Percentiles rank a stretch among this genome's conserved stretches.
Conservation (phyloP, 2,888 invertebrate species). For the Entomobrya proxima region DNA sequence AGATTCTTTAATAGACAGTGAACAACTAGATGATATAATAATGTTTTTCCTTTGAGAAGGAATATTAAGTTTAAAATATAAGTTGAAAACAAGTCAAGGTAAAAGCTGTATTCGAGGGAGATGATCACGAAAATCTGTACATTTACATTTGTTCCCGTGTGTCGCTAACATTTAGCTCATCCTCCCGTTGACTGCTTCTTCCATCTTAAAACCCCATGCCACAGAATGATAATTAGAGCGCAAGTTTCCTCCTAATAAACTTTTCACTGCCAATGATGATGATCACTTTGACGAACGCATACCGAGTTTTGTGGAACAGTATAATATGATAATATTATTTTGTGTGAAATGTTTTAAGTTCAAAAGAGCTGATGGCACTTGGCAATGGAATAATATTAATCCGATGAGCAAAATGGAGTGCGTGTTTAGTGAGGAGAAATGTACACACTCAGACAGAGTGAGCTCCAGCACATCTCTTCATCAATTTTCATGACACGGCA, state of each 20-base stretch:
- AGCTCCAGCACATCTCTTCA: constrained; percentile 12
- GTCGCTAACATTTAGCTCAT: neutral
- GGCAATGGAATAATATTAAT: neutral
- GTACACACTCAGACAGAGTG: neutral
- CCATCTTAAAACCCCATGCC: neutral
- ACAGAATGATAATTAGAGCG: constrained; percentile 61
- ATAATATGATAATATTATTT: constrained; percentile 16
- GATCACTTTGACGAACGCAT: neutral
- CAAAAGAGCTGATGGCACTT: neutral
- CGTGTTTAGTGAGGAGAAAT: neutral
- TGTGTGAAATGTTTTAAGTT: constrained; percentile 7
- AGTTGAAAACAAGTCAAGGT: too few species aligned
- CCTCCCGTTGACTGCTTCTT: neutral
- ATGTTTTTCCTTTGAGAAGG: neutral
- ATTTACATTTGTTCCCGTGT: constrained; percentile 48
- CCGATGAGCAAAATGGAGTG: neutral
- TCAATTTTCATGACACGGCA: constrained; percentile 59
- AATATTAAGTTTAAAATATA: too few species aligned
- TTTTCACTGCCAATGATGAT: neutral
- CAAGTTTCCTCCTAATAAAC: constrained; percentile 30
- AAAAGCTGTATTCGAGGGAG: too few species aligned
- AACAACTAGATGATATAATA: neutral
- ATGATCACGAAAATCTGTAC: constrained; percentile 38
- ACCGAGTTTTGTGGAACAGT: constrained; percentile 12
- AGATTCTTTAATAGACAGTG: neutral